Evolutionary conservation across 2,113 vertebrate genomes (phyloP).

Genomic region (Mustela nigripes): DNA sequence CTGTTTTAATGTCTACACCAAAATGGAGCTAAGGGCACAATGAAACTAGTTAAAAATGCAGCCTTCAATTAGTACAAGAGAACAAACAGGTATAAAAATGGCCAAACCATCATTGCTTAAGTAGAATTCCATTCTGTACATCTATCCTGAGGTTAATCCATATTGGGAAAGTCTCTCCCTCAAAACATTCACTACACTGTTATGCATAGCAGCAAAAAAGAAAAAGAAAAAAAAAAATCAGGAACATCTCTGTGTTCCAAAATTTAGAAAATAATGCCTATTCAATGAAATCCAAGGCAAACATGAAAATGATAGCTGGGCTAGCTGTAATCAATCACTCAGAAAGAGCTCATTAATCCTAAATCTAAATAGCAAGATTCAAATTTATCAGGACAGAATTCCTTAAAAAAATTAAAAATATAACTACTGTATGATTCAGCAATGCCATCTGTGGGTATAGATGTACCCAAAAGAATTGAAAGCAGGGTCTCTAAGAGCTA

Average conservation of each 20-base stretch:
- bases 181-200: not conserved
- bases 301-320: conserved; percentile 8
- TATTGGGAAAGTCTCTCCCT: conserved; percentile 31
- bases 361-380: conserved; percentile 31
- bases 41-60: not conserved
- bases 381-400: not conserved
- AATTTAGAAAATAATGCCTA: not conserved
- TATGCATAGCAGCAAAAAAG: not conserved
- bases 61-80: not conserved
- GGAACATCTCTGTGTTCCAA: conserved; percentile 37
- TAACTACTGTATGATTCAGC: not conserved
- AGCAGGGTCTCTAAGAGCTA: not conserved
- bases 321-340: not conserved
- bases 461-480: not conserved
- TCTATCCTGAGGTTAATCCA: not conserved
- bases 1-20: not conserved
- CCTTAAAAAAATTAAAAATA: not conserved
- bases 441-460: not conserved
- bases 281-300: not conserved
- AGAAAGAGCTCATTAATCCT: not conserved
- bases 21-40: not conserved
- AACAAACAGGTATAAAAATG: conserved; percentile 14
- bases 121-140: conserved; percentile 8
- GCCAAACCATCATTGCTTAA: not conserved
- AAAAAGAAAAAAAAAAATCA: conserved; percentile 7